phyloP scores from a whole-genome alignment of 1,140 invertebrate species.

The Neodiprion virginianus region DNA sequence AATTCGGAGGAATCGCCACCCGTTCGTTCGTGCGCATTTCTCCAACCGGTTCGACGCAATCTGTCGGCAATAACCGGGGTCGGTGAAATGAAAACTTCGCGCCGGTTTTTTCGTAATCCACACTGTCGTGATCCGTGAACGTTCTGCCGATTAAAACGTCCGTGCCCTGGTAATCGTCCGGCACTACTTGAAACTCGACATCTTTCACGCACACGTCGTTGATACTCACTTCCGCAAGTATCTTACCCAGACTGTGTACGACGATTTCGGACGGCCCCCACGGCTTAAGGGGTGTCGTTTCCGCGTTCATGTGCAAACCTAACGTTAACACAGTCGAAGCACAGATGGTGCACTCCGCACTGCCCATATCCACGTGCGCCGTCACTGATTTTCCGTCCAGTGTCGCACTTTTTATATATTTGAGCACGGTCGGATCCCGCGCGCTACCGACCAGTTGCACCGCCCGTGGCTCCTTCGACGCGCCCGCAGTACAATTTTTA shows the following conservation, averaged over 20 bases:
- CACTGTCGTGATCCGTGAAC: background rate
- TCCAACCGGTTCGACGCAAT: too few relatives aligned
- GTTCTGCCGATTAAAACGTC: background rate
- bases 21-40: too few relatives aligned
- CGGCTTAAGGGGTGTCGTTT: background rate
- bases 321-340: background rate
- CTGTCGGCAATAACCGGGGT: too few relatives aligned
- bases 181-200: constrained; percentile 8
- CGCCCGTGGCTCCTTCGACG: background rate
- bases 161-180: constrained; percentile 1
- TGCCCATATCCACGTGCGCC: background rate
- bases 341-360: background rate
- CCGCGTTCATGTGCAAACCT: background rate
- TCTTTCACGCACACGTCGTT: constrained; percentile 2
- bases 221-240: background rate
- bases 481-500: constrained; percentile 5
- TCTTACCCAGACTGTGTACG: background rate
- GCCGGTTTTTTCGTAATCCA: constrained; percentile 15
- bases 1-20: too few relatives aligned
- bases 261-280: constrained; percentile 7
- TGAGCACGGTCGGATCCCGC: background rate
- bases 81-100: too few relatives aligned
- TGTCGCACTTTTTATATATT: constrained; percentile 4
- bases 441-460: background rate
- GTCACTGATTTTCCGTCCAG: background rate